Base-by-base conservation (phyloP, 2,888 invertebrate species). In the Drosophila peninsularis region DNA sequence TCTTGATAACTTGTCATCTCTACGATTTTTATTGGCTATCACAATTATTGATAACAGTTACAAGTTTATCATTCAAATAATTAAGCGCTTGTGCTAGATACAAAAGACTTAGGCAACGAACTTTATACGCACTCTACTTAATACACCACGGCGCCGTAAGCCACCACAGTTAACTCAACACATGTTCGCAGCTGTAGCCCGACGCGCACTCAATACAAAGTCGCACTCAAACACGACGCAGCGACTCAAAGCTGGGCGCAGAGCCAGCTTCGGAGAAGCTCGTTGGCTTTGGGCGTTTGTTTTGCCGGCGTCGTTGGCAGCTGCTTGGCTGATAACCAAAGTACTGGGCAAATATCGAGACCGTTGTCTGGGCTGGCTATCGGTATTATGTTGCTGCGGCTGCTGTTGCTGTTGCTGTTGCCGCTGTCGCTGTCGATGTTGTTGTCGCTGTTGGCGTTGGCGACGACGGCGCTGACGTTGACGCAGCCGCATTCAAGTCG, bases 31-130 rank as follows among this genome's bases (percentile, higher is more conserved):
- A 32, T 17, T n/a, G 7, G n/a, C 45, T 17, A n/a, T n/a, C n/a
- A 17, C n/a, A 45, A 32, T 32, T 19, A n/a, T 17, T 11, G 47
- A 30, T 47, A 17, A n/a, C 11, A 17, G 2, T 30, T 30, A 47
- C 17, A 17, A 47, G 17, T 19, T 47, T 30, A 32, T 32, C 47
- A 47, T 13, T 19, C 17, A n/a, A 17, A 30, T 17, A 13, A 24
- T 24, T 11, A 3, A n/a, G n/a, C 37, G 10, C 17, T n/a, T 36
- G 2, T 34, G 34, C 5, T 24, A 19, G 39, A 27, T 49, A 70
- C 69, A 42, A 77, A 77, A 67, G 79, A 84, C 78, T 85, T 75
- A 71, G 56, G 64, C 62, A 62, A 71, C 72, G 34, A 86, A 82
- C 78, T 37, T 65, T 19, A 7, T 17, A 32, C 32, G 34, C 50